Evolutionary conservation across 2,113 vertebrate species (phyloP), one percentile per base, ranked within the genome.

Genomic region (Tetraodon nigroviridis): DNA sequence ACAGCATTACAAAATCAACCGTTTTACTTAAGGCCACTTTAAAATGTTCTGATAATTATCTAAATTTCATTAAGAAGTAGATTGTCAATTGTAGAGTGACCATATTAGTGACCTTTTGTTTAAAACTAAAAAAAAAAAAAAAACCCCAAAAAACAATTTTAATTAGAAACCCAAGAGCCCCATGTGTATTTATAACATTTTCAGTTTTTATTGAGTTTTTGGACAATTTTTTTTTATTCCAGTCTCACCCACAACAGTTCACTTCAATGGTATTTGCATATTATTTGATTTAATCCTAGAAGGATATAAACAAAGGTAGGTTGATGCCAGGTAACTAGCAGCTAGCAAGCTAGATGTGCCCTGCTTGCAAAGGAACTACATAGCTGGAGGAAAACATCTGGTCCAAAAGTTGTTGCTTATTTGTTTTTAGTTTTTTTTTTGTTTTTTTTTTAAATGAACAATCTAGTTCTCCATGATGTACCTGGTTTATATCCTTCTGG

Each of bases 151-250:
- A 24, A 3, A 3, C 24, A 3, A 24, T 24, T 24, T 24, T 24
- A 8, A 44, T 4, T 14, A 44, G 16, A 44, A 16, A 44, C 41
- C 13, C 13, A 16, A 11, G 42, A 44, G 42, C 42, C 13, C 44
- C 44, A 46, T 7, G 32, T 37, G 32, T 12, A 37, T 37, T 32
- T 32, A 32, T 32, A 32, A 68, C 32, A 61, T 88, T 90, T 92
- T 87, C 81, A 32, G 84, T 89, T 91, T 92, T 91, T 90, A 88
- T 95, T 93, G 79, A 75, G 65, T 92, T 95, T 94, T 90, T 93
- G 93, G 94, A 93, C 93, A 93, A 92, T 93, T 94, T 93, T 91
- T 93, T 94, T 93, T 95, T 11, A 7, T 12, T 12, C 94, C 94
- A 97, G 94, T 93, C 92, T 95, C 91, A 92, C 92, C 95, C 93